Evolutionary conservation across 2,888 invertebrate species (phyloP), one percentile per base, ranked within the genome.

Genomic region (Tortrix viridana): DNA sequence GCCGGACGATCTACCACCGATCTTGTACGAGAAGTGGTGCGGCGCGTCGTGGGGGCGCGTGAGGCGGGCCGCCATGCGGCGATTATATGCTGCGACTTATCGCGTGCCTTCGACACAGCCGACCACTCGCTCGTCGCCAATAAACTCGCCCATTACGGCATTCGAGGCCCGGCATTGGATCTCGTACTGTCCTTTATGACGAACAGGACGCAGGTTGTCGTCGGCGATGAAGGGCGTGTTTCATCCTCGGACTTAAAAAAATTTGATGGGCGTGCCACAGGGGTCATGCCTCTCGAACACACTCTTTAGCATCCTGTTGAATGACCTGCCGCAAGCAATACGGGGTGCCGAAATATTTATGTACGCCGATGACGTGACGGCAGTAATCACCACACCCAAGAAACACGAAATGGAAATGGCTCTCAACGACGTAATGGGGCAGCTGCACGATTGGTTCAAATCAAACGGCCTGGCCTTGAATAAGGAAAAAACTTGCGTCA

Each of bases 11-110:
- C 44, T 12, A 54, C 54, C 6, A 54, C 54, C 1, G 54, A 54
- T 14, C 53, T 53, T 3, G 53, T 53, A 23, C 22, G 53, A 2
- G 53, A 53, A 22, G 43, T 53, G 16, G 43, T 32, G 12, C 16
- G 26, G 26, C 5, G 18, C 14, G 19, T 14, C 14, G 5, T 54
- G 19, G 1, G 44, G 5, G 54, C 54, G 18, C 44, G 54, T 1
- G 54, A 54, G 26, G 44, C 22, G 7, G 16, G 20, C 3, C 37
- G 38, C 6, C 20, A 20, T 4, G 38, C 14, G 38, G 50, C 50
- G 16, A 38, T 38, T 3, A 3, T 52, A 12, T 38, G 50, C 19
- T 52, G 53, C 43, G 54, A 54, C 18, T 43, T 54, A 9, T 23
- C 54, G 43, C 37, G n/a, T n/a, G n/a, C n/a, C n/a, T n/a, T n/a